Conservation (phyloP, 2,113 vertebrate genomes). For the Miniopterus natalensis region DNA sequence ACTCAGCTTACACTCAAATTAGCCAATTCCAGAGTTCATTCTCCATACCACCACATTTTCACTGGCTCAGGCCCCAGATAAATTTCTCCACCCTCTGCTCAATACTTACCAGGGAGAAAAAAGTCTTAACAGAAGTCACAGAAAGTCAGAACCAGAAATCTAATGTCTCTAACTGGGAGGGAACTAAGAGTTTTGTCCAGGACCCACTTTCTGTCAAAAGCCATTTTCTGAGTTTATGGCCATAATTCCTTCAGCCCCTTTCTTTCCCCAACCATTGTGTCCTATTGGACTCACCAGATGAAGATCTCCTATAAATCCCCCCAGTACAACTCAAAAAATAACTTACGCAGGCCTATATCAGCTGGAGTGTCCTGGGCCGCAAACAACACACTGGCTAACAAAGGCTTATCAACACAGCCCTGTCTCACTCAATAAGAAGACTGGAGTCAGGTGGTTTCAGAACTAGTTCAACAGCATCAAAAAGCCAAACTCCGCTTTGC, state of each 20-base stretch:
- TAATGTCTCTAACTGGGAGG: background rate
- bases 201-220: background rate
- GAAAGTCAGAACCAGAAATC: background rate
- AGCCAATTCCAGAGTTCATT: background rate
- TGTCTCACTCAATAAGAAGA: background rate
- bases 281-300: background rate
- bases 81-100: background rate
- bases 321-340: background rate
- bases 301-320: background rate
- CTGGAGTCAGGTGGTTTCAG: background rate
- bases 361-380: background rate
- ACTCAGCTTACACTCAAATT: background rate
- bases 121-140: background rate
- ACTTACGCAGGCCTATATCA: background rate
- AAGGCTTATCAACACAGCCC: background rate
- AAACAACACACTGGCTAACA: background rate
- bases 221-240: background rate
- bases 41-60: background rate
- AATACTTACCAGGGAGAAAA: background rate
- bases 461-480: background rate
- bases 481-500: background rate
- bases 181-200: background rate
- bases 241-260: background rate
- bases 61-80: background rate
- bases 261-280: background rate